Evolutionary conservation across 1,140 invertebrate species (phyloP).

Genomic region (Oedothorax gibbosus): DNA sequence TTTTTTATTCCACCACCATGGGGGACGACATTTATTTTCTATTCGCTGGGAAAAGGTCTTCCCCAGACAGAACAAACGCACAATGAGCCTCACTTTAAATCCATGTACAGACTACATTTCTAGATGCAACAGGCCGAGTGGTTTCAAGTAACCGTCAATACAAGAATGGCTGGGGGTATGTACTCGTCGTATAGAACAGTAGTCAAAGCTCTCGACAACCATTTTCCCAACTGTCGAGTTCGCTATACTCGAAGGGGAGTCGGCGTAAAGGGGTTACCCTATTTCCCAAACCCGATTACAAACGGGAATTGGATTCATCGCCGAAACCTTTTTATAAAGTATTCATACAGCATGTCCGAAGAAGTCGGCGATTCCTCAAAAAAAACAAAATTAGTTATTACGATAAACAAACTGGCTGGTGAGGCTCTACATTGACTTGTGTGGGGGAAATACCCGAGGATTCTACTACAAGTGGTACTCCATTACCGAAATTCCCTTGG

Average conservation of each 20-base stretch:
- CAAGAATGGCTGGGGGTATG: slow-evolving; percentile 25
- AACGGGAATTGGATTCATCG: background rate
- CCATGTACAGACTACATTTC: background rate
- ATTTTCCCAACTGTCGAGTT: background rate
- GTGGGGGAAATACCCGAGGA: background rate
- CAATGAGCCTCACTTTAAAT: background rate
- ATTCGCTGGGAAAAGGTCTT: slow-evolving; percentile 3
- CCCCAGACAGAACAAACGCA: too few species aligned
- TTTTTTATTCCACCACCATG: background rate
- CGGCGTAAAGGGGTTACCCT: slow-evolving; percentile 2
- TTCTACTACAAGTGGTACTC: slow-evolving; percentile 47
- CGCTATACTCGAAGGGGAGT: background rate
- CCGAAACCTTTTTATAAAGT: slow-evolving; percentile 19
- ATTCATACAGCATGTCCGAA: background rate
- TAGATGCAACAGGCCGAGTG: background rate
- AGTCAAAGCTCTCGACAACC: background rate
- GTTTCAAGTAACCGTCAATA: background rate
- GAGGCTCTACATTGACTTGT: background rate
- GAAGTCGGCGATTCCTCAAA: slow-evolving; percentile 11
- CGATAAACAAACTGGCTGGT: slow-evolving; percentile 11
- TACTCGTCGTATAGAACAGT: background rate
- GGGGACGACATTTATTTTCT: background rate
- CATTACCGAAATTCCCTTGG: background rate
- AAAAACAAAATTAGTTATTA: slow-evolving; percentile 29
- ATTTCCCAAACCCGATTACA: background rate